Evolutionary conservation across 2,888 invertebrate species (phyloP).

Genomic region (Ichneumoninae sp.): DNA sequence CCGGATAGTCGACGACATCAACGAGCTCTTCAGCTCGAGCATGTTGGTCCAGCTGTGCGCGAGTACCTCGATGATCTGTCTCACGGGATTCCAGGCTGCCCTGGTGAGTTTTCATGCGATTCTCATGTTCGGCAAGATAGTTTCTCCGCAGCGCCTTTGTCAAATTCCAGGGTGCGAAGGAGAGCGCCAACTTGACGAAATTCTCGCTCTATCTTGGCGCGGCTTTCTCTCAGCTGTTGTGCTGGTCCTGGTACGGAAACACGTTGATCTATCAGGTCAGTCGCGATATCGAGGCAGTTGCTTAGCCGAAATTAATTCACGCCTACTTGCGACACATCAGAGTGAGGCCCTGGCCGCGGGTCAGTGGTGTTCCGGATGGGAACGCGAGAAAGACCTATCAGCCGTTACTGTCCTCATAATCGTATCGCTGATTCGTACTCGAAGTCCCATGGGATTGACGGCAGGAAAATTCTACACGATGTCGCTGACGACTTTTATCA

Average conservation of each 20-base stretch:
- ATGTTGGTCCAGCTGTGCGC: conserved; percentile 77
- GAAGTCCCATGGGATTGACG: conserved; percentile 69
- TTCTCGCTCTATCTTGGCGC: conserved; percentile 74
- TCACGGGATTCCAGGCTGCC: conserved; percentile 79
- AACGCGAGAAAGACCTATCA: conserved; percentile 61
- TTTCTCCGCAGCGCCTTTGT: neutral
- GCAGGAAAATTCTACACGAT: conserved; percentile 74
- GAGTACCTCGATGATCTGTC: conserved; percentile 78
- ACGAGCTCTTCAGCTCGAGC: conserved; percentile 73
- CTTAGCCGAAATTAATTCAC: neutral
- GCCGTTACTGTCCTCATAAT: conserved; percentile 67
- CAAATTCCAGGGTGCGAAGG: conserved; percentile 70
- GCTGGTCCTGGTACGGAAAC: conserved; percentile 77
- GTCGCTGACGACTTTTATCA: conserved; percentile 74
- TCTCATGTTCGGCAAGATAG: neutral
- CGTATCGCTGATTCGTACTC: conserved; percentile 71
- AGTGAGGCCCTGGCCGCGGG: conserved; percentile 62
- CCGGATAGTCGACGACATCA: conserved; percentile 71
- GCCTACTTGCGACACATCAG: conserved; percentile 33
- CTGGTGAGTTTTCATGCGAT: conserved; percentile 62
- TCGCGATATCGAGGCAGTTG: neutral
- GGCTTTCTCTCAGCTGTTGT: conserved; percentile 75
- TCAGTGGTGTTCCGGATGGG: conserved; percentile 76
- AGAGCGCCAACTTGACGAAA: conserved; percentile 73
- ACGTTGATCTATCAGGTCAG: conserved; percentile 74